Base-by-base conservation (phyloP, 1,140 invertebrate species). In the Trichomalopsis sarcophagae region DNA sequence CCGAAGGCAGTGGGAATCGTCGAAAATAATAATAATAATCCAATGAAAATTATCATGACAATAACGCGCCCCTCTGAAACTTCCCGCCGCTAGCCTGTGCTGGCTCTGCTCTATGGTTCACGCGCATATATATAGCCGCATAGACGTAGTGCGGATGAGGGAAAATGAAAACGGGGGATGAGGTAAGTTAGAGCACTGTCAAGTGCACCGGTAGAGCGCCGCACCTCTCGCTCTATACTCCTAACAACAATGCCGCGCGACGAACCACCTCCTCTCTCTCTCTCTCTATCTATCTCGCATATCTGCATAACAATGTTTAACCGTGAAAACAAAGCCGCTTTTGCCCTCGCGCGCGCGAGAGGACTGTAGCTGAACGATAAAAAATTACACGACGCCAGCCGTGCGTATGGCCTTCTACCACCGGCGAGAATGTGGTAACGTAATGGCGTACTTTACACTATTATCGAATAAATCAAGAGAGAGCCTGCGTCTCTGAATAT, bases 241-340 rank as follows among this genome's bases (percentile, higher is more conserved):
- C 40, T 73, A 84, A 89, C 87, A 90, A 91, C 90, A 91, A 91
- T 90, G 89, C 90, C 87, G 55, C 17, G 17, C 55, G 6, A 62
- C 33, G 55, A 23, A 5, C 69, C 6, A 0, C 55, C 17, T 6
- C 17, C 17, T 5, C 17, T n/a, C 55, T 7, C 21, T n/a, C 17
- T 7, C 21, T 27, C 55, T 6, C 11, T 55, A 2, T 81, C 33
- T 50, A 44, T 44, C 7, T 76, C 27, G 17, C 84, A 84, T 81
- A 91, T 91, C 89, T 91, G 89, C 91, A 91, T 91, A 91, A 90
- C 90, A 91, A 91, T 91, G 90, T 91, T 91, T 89, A 89, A 88
- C 89, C 88, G 82, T 82, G 89, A 89, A 90, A 91, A 91, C 90
- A 90, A 91, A 90, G 89, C 88, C 44, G 66, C 62, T 47, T 17